These are phyloP conservation scores for Plusia festucae DNA, from an alignment of 2,888 invertebrate species.

Conservation along the genomic window DNA sequence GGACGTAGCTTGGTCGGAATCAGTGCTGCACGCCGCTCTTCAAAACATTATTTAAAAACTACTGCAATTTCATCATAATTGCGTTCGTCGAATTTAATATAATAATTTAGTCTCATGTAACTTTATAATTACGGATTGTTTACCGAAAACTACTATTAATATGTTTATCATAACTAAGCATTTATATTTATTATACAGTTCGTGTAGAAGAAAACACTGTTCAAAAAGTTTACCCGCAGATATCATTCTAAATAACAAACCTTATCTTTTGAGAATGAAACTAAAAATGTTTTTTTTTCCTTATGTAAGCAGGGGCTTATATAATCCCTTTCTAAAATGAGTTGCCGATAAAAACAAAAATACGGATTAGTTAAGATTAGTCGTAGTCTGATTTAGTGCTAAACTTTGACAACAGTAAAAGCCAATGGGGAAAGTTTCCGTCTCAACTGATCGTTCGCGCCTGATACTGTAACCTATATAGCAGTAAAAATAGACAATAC, in stretches of 20 bases:
- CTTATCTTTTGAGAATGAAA: not conserved
- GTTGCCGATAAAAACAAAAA: slow-evolving; percentile 50
- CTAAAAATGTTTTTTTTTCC: not conserved
- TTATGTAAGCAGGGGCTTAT: not conserved
- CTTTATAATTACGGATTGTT: not conserved
- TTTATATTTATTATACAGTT: no score
- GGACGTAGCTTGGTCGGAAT: slow-evolving; percentile 60
- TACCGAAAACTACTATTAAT: no score
- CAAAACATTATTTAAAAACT: slow-evolving; percentile 65
- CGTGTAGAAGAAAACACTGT: no score
- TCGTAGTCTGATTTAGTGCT: slow-evolving; percentile 72
- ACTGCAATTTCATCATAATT: slow-evolving; percentile 57
- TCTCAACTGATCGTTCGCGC: slow-evolving; percentile 73
- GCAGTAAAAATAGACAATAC: slow-evolving; percentile 55
- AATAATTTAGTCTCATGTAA: slow-evolving; percentile 9
- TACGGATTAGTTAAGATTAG: slow-evolving; percentile 59
- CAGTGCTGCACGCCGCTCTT: slow-evolving; percentile 61
- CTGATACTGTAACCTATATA: slow-evolving; percentile 67
- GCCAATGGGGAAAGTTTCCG: slow-evolving; percentile 76
- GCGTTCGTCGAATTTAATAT: slow-evolving; percentile 28
- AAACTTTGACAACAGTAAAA: slow-evolving; percentile 76
- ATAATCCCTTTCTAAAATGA: slow-evolving; percentile 18
- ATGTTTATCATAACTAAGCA: not conserved
- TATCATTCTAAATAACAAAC: not conserved
- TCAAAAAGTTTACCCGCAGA: no score